Percentiles rank a stretch among this genome's conserved stretches.
These are phyloP conservation scores for Archocentrus centrarchus DNA, from an alignment of 2,113 vertebrate species.

Conservation along the genomic window DNA sequence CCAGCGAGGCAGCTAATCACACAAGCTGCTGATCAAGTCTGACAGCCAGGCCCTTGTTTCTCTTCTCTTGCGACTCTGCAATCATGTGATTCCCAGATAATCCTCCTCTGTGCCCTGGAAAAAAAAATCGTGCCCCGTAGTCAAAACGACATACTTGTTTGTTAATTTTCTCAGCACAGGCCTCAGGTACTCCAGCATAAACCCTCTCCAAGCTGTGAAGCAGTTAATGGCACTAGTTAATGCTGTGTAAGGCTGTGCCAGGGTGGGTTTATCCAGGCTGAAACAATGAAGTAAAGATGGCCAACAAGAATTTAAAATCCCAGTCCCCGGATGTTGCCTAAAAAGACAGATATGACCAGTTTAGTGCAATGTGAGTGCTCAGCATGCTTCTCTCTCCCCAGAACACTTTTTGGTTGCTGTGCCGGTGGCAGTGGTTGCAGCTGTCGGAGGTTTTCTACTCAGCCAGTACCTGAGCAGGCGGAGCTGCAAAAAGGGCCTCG, in stretches of 20 bases:
- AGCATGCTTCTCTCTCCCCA: conserved; percentile 47
- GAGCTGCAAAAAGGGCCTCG: conserved; percentile 67
- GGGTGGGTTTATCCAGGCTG: background rate
- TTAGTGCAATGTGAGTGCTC: too few relatives aligned
- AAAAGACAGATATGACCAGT: background rate
- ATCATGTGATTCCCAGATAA: conserved; percentile 53
- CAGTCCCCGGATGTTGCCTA: background rate
- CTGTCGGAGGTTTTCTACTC: conserved; percentile 73
- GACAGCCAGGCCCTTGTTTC: background rate
- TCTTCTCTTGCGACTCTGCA: background rate
- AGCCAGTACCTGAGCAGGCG: conserved; percentile 69
- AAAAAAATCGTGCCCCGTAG: background rate
- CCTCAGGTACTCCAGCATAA: background rate
- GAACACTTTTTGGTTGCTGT: conserved; percentile 76
- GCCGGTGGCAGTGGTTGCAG: conserved; percentile 78
- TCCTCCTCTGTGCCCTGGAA: background rate
- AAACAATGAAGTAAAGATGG: background rate
- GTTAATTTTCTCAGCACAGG: background rate
- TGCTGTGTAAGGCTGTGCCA: background rate
- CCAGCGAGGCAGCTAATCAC: conserved; percentile 21
- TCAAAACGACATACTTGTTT: background rate
- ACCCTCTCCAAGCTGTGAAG: background rate
- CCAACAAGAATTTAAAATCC: background rate
- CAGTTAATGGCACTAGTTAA: background rate
- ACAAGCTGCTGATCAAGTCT: conserved; percentile 17